phyloP scores from a whole-genome alignment of 1,140 invertebrate species.

The Oryctes rhinoceros region DNA sequence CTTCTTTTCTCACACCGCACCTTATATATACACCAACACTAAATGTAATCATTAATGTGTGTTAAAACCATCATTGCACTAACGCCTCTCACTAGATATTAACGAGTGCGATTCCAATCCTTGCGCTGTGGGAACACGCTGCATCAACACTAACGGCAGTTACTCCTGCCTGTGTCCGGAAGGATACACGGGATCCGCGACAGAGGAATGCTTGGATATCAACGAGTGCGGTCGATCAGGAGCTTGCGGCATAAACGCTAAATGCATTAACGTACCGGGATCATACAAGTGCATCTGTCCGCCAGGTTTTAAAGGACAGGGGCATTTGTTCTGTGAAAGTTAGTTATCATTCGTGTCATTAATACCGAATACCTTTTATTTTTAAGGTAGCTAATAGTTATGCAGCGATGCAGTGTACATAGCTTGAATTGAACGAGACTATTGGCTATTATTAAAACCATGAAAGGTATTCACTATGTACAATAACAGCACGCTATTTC shows the following conservation, averaged over 20 bases:
- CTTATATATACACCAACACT: neutral
- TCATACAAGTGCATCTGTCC: constrained; percentile 93
- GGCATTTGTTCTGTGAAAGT: constrained; percentile 78
- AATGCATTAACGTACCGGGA: constrained; percentile 92
- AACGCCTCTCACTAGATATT: constrained; percentile 63
- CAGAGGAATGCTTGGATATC: constrained; percentile 68
- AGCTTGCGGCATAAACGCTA: constrained; percentile 85
- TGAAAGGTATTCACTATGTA: constrained; percentile 14
- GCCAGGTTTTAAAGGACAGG: constrained; percentile 80
- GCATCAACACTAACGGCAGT: constrained; percentile 78
- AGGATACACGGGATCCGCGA: constrained; percentile 71
- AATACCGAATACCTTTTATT: constrained; percentile 37
- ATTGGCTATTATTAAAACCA: neutral
- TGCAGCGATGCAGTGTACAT: neutral
- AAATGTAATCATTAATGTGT: neutral
- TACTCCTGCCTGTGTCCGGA: constrained; percentile 78
- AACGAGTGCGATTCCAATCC: constrained; percentile 70
- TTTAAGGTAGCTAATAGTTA: neutral
- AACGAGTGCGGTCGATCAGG: constrained; percentile 72
- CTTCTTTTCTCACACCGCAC: constrained; percentile 40
- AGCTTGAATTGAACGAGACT: neutral
- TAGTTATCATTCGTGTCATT: constrained; percentile 63
- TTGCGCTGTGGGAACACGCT: constrained; percentile 76
- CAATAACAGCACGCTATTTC: constrained; percentile 38
- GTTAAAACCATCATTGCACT: constrained; percentile 39